Base-by-base conservation (phyloP, 1,140 invertebrate species). In the Drosophila kurseongensis region DNA sequence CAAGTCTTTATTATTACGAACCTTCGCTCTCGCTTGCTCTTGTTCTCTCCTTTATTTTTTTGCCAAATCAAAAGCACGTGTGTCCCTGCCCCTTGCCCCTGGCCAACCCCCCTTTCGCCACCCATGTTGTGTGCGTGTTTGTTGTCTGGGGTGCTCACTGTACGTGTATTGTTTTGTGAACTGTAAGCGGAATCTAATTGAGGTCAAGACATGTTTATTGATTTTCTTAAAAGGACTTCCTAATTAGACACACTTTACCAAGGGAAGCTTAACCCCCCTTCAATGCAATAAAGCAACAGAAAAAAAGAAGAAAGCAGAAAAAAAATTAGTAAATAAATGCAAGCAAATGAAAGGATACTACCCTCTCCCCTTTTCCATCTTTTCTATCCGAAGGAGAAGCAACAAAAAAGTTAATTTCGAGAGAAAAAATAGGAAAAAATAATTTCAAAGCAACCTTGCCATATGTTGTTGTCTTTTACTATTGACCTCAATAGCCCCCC, bases 151-250 rank as follows among this genome's bases (percentile, higher is more conserved):
- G 75, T 82, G 76, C 82, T 82, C 80, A 68, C 56, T 77, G 58
- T 82, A 82, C 72, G 77, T 83, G 68, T 72, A 72, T 79, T 81
- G 82, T 86, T 78, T 86, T 86, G 82, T 86, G 82, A 86, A 86
- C 78, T 85, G 82, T 86, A 86, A 85, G 82, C 82, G 82, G 60
- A 86, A 86, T 88, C 83, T 89, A 89, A 89, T 89, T 89, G 84
- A 89, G 84, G 84, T 89, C 84, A 89, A 89, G 84, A 89, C 84
- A 89, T 89, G 80, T 84, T 89, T 89, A 89, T 89, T 89, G 84
- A 89, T 89, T 89, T 89, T 89, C 80, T 83, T 80, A 86, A 86
- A 86, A 86, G 82, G 83, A 86, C 82, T 88, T 86, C 83, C 82
- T 86, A 86, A 86, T 86, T 86, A 86, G 82, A 86, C 84, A 86